phyloP scores from a whole-genome alignment of 2,113 vertebrate species.

The Dipodomys stephensi region DNA sequence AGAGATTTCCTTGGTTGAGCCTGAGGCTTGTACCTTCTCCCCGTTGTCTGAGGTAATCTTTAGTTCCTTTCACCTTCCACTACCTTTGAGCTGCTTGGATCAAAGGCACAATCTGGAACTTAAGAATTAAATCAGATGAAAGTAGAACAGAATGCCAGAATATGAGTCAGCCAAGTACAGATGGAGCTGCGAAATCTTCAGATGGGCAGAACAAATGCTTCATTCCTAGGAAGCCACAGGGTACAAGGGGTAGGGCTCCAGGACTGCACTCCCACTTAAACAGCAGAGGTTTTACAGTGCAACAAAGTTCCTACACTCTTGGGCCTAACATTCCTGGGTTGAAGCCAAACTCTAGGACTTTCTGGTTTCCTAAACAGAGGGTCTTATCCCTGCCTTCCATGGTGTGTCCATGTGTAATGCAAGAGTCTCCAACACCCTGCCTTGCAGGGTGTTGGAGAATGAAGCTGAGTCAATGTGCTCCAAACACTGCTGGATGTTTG shows the following conservation, averaged over 20 bases:
- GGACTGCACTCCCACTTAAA: not conserved
- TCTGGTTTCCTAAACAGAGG: constrained; percentile 6
- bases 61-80: not conserved
- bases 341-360: not conserved
- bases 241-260: not conserved
- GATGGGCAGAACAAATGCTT: not conserved
- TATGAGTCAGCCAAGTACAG: not conserved
- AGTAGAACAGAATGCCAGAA: not conserved
- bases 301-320: not conserved
- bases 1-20: not conserved
- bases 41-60: not conserved
- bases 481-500: not conserved
- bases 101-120: not conserved
- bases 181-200: not conserved
- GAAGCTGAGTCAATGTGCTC: not conserved
- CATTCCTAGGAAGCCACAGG: not conserved
- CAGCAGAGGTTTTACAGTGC: not conserved
- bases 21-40: not conserved
- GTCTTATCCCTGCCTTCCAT: not conserved
- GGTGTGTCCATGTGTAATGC: not conserved
- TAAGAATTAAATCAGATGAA: not conserved
- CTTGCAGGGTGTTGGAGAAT: not conserved
- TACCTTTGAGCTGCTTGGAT: not conserved
- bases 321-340: not conserved
- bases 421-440: too few species aligned